A percentile compares a stretch with the other conserved stretches of the same genome.
Evolutionary conservation across 2,113 vertebrate genomes (phyloP).

Genomic region (Mionectes macconnelli): DNA sequence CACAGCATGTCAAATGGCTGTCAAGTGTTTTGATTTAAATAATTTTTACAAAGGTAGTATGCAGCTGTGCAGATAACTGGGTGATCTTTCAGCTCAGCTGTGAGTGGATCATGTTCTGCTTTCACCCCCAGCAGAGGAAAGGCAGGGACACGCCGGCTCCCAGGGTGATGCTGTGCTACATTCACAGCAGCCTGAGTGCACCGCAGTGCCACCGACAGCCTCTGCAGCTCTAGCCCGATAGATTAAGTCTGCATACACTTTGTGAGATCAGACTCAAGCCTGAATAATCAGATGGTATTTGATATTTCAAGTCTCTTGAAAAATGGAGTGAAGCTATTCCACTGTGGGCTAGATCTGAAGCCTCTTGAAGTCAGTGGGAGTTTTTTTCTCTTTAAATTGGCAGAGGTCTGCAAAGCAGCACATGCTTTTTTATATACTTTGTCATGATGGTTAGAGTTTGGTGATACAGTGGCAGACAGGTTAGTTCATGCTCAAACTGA

Average conservation of each 20-base stretch:
- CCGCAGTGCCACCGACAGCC: not conserved
- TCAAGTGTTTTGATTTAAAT: not conserved
- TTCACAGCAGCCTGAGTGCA: not conserved
- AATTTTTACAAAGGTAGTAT: not conserved
- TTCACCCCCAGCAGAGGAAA: not conserved
- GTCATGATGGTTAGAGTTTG: not conserved
- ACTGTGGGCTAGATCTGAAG: conserved; percentile 2
- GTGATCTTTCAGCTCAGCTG: not conserved
- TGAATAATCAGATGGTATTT: not conserved
- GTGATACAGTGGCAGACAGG: not conserved
- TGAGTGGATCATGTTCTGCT: not conserved
- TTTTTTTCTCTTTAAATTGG: conserved; percentile 16
- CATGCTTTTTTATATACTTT: not conserved
- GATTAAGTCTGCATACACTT: not conserved
- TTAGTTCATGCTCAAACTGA: not conserved
- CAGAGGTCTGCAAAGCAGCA: not conserved
- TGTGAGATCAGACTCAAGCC: not conserved
- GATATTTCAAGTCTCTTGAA: not conserved
- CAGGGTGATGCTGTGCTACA: not conserved
- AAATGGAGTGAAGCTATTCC: not conserved
- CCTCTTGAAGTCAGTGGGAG: not conserved
- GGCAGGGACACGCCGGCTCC: accelerated
- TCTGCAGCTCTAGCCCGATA: not conserved
- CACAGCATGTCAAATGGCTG: not conserved
- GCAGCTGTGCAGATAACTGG: not conserved